Evolutionary conservation across 2,113 vertebrate genomes (phyloP).

Genomic region (Cynocephalus volans): DNA sequence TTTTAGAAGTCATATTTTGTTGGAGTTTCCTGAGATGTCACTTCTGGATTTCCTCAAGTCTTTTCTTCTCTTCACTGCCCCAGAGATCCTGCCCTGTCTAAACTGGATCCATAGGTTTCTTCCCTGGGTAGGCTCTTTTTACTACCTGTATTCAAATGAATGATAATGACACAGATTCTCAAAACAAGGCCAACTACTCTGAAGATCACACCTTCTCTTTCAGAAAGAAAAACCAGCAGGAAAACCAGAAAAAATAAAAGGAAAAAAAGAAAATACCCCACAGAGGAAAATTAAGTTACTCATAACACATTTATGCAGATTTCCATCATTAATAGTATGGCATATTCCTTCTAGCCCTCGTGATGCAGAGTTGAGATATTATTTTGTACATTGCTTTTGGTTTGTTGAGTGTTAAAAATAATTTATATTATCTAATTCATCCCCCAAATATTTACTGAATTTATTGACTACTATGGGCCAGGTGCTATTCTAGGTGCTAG

Average conservation of each 20-base stretch:
- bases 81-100: not conserved
- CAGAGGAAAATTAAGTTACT: not conserved
- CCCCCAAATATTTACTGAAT: not conserved
- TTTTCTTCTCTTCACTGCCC: not conserved
- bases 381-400: not conserved
- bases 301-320: not conserved
- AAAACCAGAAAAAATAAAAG: not conserved
- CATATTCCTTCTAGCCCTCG: not conserved
- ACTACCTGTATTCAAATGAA: not conserved
- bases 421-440: not conserved
- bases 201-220: not conserved
- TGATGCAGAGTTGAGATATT: not conserved
- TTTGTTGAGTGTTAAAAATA: not conserved
- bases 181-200: not conserved
- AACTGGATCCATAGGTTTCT: not conserved
- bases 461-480: too few relatives aligned
- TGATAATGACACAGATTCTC: not conserved
- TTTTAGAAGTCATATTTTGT: not conserved
- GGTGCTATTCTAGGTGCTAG: not conserved
- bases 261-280: not conserved
- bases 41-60: not conserved
- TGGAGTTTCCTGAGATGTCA: not conserved
- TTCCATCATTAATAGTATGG: not conserved
- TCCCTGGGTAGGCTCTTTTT: not conserved
- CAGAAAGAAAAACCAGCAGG: not conserved